Base-by-base conservation (phyloP, 2,797 vertebrate species). In the Enteromius viviparus region DNA sequence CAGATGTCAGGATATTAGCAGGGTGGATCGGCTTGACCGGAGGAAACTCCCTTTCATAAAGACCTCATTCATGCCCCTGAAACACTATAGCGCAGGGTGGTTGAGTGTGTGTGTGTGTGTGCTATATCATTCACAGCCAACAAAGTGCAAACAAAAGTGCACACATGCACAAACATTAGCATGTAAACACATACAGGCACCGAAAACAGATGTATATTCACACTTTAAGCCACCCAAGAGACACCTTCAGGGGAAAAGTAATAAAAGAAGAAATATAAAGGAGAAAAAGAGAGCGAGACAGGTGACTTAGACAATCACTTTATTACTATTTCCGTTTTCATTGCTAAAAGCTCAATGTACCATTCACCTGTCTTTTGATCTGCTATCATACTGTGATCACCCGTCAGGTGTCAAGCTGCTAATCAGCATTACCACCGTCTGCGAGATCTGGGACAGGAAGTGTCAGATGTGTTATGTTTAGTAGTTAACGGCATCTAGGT, bases 1-100 rank as follows among this genome's bases (percentile, higher is more conserved):
- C 82, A 83, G 58, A 88, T 87, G 84, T 49, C 81, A 71, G 80
- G 49, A 78, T 42, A 60, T 55, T 84, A 83, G 85, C 66, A 80
- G 84, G 79, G 62, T 49, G 69, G 81, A 81, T 85, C 71, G 12
- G 60, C 85, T 85, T 87, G 84, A 85, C 76, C 78, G 77, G 51
- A 84, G 83, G 84, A 87, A 89, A 90, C 80, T 87, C 88, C 85
- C 89, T 65, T 89, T 87, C 65, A 86, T 87, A 89, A 89, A 87
- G 85, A 78, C 81, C 47, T 88, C 84, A 90, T 89, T 90, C 85
- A 88, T 86, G 62, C 55, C 66, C 51, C 66, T 83, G 75, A 83
- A 88, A 87, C 79, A 85, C 80, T 83, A 84, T 76, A 86, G 83
- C 19, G 66, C 70, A 76, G 45, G 53, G 84, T 78, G 81, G 17